phyloP scores from a whole-genome alignment of 2,888 invertebrate genomes.

The Oxyscelio sp. region DNA sequence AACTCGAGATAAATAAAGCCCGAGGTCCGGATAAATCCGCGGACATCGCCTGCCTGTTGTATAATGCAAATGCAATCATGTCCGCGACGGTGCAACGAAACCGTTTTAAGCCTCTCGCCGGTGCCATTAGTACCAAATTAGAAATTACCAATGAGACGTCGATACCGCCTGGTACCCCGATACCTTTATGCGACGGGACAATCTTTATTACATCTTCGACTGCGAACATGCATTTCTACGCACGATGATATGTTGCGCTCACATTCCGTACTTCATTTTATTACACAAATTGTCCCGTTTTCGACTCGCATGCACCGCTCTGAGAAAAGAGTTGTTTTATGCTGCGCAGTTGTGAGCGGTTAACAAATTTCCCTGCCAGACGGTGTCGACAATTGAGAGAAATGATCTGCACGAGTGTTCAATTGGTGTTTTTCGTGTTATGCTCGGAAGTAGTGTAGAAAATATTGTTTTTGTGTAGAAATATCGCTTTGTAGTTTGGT shows the following conservation, averaged over 20 bases:
- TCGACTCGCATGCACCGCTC: constrained; percentile 13
- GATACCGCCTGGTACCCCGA: constrained; percentile 44
- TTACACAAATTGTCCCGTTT: constrained; percentile 37
- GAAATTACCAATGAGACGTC: constrained; percentile 74
- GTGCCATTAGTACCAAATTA: constrained; percentile 74
- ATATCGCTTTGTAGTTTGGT: too few relatives aligned
- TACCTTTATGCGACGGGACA: constrained; percentile 39
- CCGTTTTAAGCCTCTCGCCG: constrained; percentile 66
- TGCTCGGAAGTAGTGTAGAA: too few relatives aligned
- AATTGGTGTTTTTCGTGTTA: too few relatives aligned
- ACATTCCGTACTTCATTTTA: constrained; percentile 54
- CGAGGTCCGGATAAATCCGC: constrained; percentile 86
- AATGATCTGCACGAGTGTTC: too few relatives aligned
- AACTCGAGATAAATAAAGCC: constrained; percentile 88
- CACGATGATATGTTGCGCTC: constrained; percentile 61
- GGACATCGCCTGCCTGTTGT: constrained; percentile 83
- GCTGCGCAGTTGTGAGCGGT: too few relatives aligned
- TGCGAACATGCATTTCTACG: constrained; percentile 61
- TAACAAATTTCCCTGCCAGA: too few relatives aligned
- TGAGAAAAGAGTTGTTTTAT: background rate
- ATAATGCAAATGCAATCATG: constrained; percentile 88
- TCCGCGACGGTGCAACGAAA: constrained; percentile 78
- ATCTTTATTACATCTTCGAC: constrained; percentile 69
- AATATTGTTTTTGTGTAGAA: too few relatives aligned
- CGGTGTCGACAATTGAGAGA: too few relatives aligned